Percentiles rank a stretch among this genome's conserved stretches.
Conservation (phyloP, 2,888 invertebrate species). For the Hymenopus coronatus region DNA sequence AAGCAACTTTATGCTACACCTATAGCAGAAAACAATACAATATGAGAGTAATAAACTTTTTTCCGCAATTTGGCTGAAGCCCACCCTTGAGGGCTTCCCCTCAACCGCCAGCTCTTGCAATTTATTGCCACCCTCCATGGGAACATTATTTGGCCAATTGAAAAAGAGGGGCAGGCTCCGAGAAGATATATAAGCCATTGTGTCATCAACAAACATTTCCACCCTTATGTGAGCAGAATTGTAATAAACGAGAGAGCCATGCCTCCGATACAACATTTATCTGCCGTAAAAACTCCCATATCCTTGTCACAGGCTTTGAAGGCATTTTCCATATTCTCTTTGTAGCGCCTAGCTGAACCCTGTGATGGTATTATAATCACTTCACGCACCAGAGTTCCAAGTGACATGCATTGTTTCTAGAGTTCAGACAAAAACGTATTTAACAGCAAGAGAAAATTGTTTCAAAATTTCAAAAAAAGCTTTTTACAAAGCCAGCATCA, state of each 20-base stretch:
- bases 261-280: neutral
- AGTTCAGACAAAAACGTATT: neutral
- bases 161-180: neutral
- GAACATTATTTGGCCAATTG: neutral
- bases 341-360: neutral
- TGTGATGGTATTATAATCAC: neutral
- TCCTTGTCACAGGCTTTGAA: neutral
- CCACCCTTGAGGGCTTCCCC: neutral
- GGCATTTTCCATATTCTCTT: neutral
- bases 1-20: no score
- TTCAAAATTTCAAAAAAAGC: neutral
- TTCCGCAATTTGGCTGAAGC: neutral
- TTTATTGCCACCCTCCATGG: neutral
- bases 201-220: neutral
- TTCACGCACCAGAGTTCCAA: neutral
- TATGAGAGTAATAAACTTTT: no score
- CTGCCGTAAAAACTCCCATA: neutral
- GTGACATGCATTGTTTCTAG: neutral
- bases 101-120: neutral
- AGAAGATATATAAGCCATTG: neutral
- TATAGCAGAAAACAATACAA: no score
- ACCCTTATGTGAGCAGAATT: neutral
- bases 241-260: neutral
- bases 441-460: neutral
- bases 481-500: neutral